A percentile compares a stretch with the other conserved stretches of the same genome.
phyloP scores from a whole-genome alignment of 2,113 vertebrate genomes.

The Hippocampus zosterae region DNA sequence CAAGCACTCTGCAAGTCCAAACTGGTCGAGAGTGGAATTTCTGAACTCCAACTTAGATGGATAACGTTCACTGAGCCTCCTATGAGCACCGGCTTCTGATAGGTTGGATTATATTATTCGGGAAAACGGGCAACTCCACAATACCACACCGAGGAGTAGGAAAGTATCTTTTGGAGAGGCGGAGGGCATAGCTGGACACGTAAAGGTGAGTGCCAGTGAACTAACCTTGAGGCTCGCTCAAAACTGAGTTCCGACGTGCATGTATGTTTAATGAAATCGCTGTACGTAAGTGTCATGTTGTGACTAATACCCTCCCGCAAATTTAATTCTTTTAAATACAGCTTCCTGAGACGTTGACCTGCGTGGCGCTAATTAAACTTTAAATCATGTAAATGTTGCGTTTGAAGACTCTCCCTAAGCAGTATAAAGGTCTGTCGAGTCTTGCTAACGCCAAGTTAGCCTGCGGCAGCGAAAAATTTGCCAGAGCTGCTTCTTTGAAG shows the following conservation, averaged over 20 bases:
- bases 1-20: slow-evolving; percentile 14
- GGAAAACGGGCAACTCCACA: neutral
- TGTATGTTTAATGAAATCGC: too few relatives aligned
- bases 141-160: slow-evolving; percentile 4
- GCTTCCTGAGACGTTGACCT: neutral
- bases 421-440: neutral
- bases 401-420: neutral
- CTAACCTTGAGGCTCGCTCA: neutral
- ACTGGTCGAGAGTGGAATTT: slow-evolving; percentile 30
- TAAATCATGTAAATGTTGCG: neutral
- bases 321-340: neutral
- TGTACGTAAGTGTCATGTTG: neutral
- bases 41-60: neutral
- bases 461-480: neutral
- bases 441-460: neutral
- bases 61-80: neutral
- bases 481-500: neutral
- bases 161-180: neutral
- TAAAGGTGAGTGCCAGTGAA: slow-evolving; percentile 38
- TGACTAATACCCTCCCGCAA: neutral
- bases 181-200: neutral
- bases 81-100: slow-evolving; percentile 10
- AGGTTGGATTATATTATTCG: slow-evolving; percentile 14
- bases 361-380: neutral
- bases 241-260: neutral